Base-by-base conservation (phyloP, 2,888 invertebrate genomes). In the Rutpela maculata region DNA sequence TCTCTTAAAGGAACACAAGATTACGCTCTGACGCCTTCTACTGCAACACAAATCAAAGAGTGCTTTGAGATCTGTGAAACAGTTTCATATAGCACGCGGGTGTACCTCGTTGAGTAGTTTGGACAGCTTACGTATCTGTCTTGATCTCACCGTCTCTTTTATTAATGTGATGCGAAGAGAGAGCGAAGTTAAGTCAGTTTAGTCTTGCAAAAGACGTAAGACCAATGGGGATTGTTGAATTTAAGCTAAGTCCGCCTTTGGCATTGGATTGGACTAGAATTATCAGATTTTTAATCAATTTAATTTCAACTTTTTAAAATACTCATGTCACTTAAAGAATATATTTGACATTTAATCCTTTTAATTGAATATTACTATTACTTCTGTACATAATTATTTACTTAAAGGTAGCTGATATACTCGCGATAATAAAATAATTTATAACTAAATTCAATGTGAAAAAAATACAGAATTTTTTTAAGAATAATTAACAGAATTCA, bases 11-110 rank as follows among this genome's bases (percentile, higher is more conserved):
- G 22, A 56, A 56, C 67, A 43, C 57, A 35, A 62, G 78, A 74
- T 78, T 81, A 83, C 85, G 85, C 85, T 85, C 83, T 80, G 82
- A 87, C 88, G 85, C 88, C 86, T 85, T 81, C 85, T 73, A 74
- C 84, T 80, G 76, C 73, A 84, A 85, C 84, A 83, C 84, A 84
- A 85, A 88, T 88, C 86, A 88, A 88, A 87, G 88, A 88, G 84
- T 85, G 88, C 88, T 88, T 88, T 88, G 83, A 87, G 68, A 77
- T 79, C 78, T 83, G 76, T 78, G 77, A 80, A 81, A 80, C 84
- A 81, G 84, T 85, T 84, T 82, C 86, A 84, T 86, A 85, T 84
- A 85, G 82, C 84, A 83, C 84, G 80, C 81, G 76, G 79, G 74
- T 76, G 70, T 59, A 73, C 65, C 75, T 67, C 72, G 68, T 65